Conservation (phyloP, 2,888 invertebrate species). For the Athetis lepigone region DNA sequence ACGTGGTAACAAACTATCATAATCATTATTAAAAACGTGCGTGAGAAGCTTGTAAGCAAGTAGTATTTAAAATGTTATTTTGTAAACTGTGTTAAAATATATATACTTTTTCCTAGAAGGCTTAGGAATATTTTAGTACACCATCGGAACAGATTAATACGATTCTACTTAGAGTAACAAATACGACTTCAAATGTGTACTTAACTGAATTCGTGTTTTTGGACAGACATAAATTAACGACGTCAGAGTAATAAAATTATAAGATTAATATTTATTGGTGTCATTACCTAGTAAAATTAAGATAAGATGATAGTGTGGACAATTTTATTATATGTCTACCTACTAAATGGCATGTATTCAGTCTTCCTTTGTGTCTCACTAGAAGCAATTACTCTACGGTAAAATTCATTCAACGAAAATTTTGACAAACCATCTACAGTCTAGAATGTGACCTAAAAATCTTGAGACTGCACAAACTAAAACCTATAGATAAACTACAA, state of each 20-base stretch:
- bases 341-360: neutral
- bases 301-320: slow-evolving; percentile 25
- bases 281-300: slow-evolving; percentile 28
- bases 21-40: too few relatives aligned
- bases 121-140: neutral
- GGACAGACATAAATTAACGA: slow-evolving; percentile 2
- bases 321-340: neutral
- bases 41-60: too few relatives aligned
- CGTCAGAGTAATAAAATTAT: slow-evolving; percentile 12
- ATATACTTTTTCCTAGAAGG: too few relatives aligned
- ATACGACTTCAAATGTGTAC: neutral
- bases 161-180: neutral
- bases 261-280: slow-evolving; percentile 31
- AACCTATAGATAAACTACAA: slow-evolving; percentile 12
- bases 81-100: too few relatives aligned
- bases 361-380: neutral
- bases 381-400: neutral
- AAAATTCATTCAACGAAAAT: neutral
- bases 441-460: neutral
- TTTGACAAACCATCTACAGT: neutral
- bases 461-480: neutral
- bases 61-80: too few relatives aligned
- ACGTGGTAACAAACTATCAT: too few relatives aligned
- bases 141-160: neutral
- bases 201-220: slow-evolving; percentile 9